Base-by-base conservation (phyloP, 2,797 vertebrate species). In the Sebastes melanostomus region DNA sequence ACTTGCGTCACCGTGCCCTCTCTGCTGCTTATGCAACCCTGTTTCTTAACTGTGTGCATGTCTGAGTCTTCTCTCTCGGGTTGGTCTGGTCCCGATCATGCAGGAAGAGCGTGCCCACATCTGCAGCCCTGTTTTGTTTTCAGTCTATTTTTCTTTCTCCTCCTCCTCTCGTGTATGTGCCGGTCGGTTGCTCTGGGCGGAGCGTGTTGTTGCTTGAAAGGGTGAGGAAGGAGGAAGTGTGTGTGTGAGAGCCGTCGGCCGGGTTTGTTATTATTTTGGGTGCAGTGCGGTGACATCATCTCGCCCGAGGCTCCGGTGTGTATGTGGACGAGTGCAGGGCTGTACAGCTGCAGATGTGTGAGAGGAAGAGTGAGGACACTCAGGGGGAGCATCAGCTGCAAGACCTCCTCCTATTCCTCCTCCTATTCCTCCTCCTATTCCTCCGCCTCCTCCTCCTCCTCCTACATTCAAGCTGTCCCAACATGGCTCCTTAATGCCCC, bases 191-290 rank as follows among this genome's bases (percentile, higher is more conserved):
- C 24, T 69, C 29, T 27, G 82, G 73, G 68, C 66, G 82, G 68
- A 72, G 84, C 55, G 7, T 71, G 87, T 72, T 60, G 62, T 3
- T 56, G 75, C 76, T n/a, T 20, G 46, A 52, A 65, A 65, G 59
- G 82, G 27, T 3, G 61, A 46, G 73, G 76, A 56, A 83, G 60
- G 11, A 65, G 62, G 14, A 66, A 66, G 78, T 54, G 73, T 52
- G 32, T 22, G 55, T 18, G 54, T 13, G 66, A 18, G 71, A 5
- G 34, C 67, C 7, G 20, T 38, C 16, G 7, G 62, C 14, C 1
- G 22, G 67, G 86, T 88, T 90, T 94, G 89, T 93, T 92, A 84
- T 94, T 91, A 75, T 93, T 94, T 92, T 85, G 87, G 88, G 89
- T 88, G 91, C 89, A 93, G 89, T 38, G 56, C 30, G 71, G 77